Conservation (phyloP, 1,140 invertebrate species). For the Micrasema minimum region DNA sequence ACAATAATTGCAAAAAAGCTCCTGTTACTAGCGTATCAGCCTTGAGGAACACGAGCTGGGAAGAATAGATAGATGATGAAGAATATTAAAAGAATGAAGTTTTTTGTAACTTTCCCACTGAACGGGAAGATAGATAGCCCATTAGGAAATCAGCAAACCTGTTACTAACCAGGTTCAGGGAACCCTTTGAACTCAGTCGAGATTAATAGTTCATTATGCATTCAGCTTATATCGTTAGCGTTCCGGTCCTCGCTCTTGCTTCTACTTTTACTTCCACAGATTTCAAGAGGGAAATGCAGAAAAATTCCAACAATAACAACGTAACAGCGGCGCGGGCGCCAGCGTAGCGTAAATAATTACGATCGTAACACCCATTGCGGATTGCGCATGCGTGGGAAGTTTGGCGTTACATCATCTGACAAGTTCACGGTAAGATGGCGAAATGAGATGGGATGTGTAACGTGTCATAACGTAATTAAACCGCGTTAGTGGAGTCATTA, state of each 20-base stretch:
- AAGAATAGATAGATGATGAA: too few species aligned
- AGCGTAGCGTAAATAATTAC: constrained; percentile 25
- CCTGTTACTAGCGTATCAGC: too few species aligned
- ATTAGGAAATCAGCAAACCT: constrained; percentile 29
- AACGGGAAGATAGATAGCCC: constrained; percentile 10
- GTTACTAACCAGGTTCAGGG: constrained; percentile 16
- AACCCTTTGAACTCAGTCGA: constrained; percentile 36
- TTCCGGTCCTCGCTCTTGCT: not conserved
- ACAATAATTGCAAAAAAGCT: too few species aligned
- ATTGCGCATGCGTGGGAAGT: constrained; percentile 32
- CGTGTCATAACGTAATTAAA: constrained; percentile 19
- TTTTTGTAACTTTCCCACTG: constrained; percentile 21
- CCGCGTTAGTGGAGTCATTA: constrained; percentile 1
- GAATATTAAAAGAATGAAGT: too few species aligned
- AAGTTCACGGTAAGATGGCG: constrained; percentile 29
- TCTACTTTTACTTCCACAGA: constrained; percentile 12
- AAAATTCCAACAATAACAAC: constrained; percentile 22
- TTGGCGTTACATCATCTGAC: constrained; percentile 12
- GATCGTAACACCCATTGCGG: constrained; percentile 28
- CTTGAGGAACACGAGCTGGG: too few species aligned
- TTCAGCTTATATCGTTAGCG: constrained; percentile 25
- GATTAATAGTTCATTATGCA: constrained; percentile 31
- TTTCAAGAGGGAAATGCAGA: constrained; percentile 12
- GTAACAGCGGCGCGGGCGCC: constrained; percentile 10
- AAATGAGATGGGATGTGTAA: not conserved